phyloP scores from a whole-genome alignment of 2,797 vertebrate species.

The Sebastes variabilis region DNA sequence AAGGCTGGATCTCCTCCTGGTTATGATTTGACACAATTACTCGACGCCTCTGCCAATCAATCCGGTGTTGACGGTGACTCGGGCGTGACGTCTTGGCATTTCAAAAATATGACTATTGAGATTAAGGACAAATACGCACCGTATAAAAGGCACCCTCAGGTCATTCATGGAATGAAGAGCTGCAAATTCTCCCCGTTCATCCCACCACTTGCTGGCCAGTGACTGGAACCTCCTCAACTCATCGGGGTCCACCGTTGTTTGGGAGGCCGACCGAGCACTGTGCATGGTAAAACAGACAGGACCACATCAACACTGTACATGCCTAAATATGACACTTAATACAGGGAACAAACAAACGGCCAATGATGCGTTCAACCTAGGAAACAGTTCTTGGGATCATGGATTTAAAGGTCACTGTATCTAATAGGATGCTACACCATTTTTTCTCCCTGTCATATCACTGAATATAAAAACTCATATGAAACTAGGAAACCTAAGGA shows the following conservation, averaged over 20 bases:
- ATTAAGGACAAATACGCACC: slow-evolving; percentile 77
- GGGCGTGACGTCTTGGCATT: background rate
- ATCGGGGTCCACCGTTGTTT: slow-evolving; percentile 86
- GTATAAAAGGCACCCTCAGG: slow-evolving; percentile 94
- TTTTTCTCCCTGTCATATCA: background rate
- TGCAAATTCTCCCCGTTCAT: slow-evolving; percentile 89
- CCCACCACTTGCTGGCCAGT: slow-evolving; percentile 94
- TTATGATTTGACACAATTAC: slow-evolving; percentile 21
- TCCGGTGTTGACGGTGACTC: background rate
- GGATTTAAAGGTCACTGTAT: background rate
- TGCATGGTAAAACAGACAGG: background rate
- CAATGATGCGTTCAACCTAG: background rate
- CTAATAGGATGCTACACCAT: background rate
- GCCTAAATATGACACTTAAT: background rate
- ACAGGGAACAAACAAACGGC: background rate
- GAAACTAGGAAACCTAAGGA: too few species aligned
- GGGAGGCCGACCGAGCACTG: slow-evolving; percentile 62
- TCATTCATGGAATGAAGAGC: slow-evolving; percentile 96
- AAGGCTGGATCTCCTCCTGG: background rate
- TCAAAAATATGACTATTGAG: background rate
- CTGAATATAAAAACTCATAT: background rate
- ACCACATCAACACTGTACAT: background rate
- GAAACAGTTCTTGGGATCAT: background rate
- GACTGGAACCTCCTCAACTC: slow-evolving; percentile 90
- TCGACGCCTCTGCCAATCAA: slow-evolving; percentile 16